A percentile compares a stretch with the other conserved stretches of the same genome.
Conservation (phyloP, 2,888 invertebrate species). For the Cerastoderma edule region DNA sequence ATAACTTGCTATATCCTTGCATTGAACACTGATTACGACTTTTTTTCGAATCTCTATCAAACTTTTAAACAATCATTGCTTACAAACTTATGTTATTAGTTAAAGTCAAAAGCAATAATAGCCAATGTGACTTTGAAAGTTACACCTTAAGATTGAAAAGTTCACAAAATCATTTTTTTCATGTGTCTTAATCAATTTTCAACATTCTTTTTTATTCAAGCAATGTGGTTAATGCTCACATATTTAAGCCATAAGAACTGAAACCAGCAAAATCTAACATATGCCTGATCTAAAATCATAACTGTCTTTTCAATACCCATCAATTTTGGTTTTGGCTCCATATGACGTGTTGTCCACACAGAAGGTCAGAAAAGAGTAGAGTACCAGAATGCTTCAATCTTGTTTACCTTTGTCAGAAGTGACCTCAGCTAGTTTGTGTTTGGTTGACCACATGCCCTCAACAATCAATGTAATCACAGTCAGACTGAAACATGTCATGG, state of each 20-base stretch:
- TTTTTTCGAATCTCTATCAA: not conserved
- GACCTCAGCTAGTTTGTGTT: conserved; percentile 87
- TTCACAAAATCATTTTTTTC: too few relatives aligned
- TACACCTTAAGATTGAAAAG: too few relatives aligned
- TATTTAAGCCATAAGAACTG: not conserved
- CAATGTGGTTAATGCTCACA: not conserved
- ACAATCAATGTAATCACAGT: conserved; percentile 92
- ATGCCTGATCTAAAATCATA: not conserved
- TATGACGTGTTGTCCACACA: not conserved
- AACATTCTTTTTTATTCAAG: too few relatives aligned
- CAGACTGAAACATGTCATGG: conserved; percentile 86
- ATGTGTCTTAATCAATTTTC: too few relatives aligned
- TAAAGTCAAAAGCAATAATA: too few relatives aligned
- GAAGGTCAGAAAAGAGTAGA: too few relatives aligned
- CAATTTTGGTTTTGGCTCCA: not conserved
- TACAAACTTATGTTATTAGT: not conserved
- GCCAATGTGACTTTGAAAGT: too few relatives aligned
- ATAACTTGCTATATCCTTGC: not conserved
- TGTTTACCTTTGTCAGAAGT: conserved; percentile 41
- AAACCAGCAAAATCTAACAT: not conserved
- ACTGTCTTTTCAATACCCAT: not conserved
- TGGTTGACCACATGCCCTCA: conserved; percentile 92
- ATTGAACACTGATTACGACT: not conserved
- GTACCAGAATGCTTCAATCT: not conserved
- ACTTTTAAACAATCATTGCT: not conserved